A percentile compares a stretch with the other conserved stretches of the same genome.
phyloP scores from a whole-genome alignment of 2,888 invertebrate species.

The Andrena fulva region DNA sequence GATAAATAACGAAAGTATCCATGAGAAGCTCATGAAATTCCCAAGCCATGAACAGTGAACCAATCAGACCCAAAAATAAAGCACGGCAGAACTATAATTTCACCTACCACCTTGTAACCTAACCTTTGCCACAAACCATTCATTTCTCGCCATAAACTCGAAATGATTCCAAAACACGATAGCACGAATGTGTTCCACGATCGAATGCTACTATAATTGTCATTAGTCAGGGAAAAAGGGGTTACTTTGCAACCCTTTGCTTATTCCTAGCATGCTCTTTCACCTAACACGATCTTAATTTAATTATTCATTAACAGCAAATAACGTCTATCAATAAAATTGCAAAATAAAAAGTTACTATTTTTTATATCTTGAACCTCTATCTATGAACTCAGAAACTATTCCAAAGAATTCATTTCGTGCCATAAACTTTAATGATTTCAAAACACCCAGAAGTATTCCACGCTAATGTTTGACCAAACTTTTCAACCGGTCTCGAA shows the following conservation, averaged over 20 bases:
- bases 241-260: neutral
- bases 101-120: neutral
- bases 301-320: too few relatives aligned
- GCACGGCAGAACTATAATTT: neutral
- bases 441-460: too few relatives aligned
- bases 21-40: neutral
- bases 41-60: neutral
- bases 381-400: too few relatives aligned
- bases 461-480: too few relatives aligned
- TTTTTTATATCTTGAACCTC: too few relatives aligned
- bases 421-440: too few relatives aligned
- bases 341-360: too few relatives aligned
- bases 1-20: neutral
- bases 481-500: too few relatives aligned
- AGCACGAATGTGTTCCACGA: neutral
- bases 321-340: too few relatives aligned
- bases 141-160: constrained; percentile 16
- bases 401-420: too few relatives aligned
- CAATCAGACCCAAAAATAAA: constrained; percentile 1
- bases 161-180: constrained; percentile 11
- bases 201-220: neutral
- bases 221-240: neutral
- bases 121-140: neutral
- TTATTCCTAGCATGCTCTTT: neutral
- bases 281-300: too few relatives aligned